A percentile compares a stretch with the other conserved stretches of the same genome.
phyloP scores from a whole-genome alignment of 2,888 invertebrate genomes.

The Gerosis bhagava region DNA sequence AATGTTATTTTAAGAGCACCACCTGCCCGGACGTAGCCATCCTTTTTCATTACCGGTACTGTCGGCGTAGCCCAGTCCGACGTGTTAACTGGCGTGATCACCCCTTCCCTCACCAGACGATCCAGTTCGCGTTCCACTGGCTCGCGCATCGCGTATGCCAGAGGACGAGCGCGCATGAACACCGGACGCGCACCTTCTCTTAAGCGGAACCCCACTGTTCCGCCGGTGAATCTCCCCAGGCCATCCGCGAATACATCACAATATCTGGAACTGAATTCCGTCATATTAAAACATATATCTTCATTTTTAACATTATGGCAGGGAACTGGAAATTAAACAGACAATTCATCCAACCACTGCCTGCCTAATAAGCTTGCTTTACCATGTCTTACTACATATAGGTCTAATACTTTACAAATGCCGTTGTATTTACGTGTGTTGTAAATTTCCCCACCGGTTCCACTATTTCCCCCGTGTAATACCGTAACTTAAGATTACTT shows the following conservation, averaged over 20 bases:
- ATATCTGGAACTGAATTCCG: neutral
- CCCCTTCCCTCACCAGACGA: too few relatives aligned
- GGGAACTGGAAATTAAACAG: neutral
- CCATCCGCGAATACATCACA: constrained; percentile 1
- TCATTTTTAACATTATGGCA: neutral
- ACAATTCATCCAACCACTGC: constrained; percentile 3
- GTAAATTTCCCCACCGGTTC: neutral
- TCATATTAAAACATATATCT: neutral
- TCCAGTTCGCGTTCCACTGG: constrained; percentile 33
- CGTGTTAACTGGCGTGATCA: constrained; percentile 33
- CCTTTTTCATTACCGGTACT: constrained; percentile 36
- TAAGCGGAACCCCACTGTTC: constrained; percentile 28
- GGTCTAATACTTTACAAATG: constrained; percentile 3
- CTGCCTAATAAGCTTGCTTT: constrained; percentile 1
- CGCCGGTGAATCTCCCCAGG: constrained; percentile 34
- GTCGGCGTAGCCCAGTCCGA: constrained; percentile 40
- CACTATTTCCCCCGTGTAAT: constrained; percentile 1
- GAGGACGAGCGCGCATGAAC: constrained; percentile 17
- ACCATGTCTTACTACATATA: neutral
- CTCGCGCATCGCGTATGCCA: constrained; percentile 31
- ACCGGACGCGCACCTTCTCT: too few relatives aligned
- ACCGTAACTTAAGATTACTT: constrained; percentile 4
- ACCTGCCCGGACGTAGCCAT: constrained; percentile 20
- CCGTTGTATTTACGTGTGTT: neutral
- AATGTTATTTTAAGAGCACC: constrained; percentile 26